These are phyloP conservation scores for Ctenopoma multispine DNA, from an alignment of 2,797 vertebrate species.

Conservation along the genomic window DNA sequence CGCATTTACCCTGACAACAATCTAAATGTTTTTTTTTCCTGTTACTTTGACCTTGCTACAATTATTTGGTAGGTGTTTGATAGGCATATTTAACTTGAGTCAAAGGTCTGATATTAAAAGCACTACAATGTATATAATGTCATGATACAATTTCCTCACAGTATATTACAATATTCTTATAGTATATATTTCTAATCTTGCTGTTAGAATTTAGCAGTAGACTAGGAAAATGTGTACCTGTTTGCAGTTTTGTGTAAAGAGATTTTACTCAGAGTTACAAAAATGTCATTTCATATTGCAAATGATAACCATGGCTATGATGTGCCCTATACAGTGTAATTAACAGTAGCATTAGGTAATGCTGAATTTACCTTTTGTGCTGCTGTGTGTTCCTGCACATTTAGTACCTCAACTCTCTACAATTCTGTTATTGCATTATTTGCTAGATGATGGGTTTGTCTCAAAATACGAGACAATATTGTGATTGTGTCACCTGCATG, in stretches of 20 bases:
- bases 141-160: background rate
- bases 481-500: too few species aligned
- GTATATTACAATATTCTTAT: too few species aligned
- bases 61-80: slow-evolving; percentile 9
- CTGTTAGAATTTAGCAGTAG: background rate
- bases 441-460: background rate
- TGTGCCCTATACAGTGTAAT: too few species aligned
- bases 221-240: background rate
- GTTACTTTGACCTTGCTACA: slow-evolving; percentile 3
- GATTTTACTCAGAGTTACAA: background rate
- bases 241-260: background rate
- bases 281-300: background rate
- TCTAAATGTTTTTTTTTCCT: slow-evolving; percentile 4
- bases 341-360: background rate
- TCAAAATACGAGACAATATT: too few species aligned
- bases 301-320: background rate
- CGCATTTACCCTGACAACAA: slow-evolving; percentile 54
- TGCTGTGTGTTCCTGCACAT: background rate
- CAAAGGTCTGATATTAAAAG: background rate
- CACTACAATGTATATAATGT: background rate
- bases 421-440: background rate
- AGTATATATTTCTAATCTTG: too few species aligned
- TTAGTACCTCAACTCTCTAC: background rate
- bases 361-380: background rate
- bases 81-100: background rate